Evolutionary conservation across 2,113 vertebrate genomes (phyloP), one percentile per base, ranked within the genome.

Genomic region (Irena cyanogastra): DNA sequence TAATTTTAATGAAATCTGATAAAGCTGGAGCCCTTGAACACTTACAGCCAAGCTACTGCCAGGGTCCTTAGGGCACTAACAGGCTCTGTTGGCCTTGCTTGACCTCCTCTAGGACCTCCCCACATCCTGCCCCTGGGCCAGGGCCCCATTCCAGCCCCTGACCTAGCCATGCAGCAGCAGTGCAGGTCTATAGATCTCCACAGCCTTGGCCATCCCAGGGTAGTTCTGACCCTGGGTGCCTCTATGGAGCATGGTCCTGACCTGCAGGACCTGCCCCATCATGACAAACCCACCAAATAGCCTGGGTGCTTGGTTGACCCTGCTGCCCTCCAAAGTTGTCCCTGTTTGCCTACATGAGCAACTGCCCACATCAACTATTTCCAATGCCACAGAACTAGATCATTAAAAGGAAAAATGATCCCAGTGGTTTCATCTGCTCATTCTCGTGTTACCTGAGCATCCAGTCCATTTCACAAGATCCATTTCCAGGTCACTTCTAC

Each of bases 1-100:
- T 83, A 44, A 50, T 89, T 94, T 89, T 81, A 70, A 68, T 65
- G 47, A 90, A 85, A 93, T 91, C 75, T 79, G 87, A 63, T 78
- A 66, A 93, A 93, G 14, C 41, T 30, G 16, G 31, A 77, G 26
- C 78, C 47, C 54, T 74, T 74, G 45, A 65, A 78, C 78, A 76
- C 72, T 95, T 82, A 64, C 42, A 59, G 23, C 44, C 60, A 59
- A 41, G 50, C n/a, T 84, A 42, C 45, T 30, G 20, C 39, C 56
- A 64, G 16, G 14, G 3, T 50, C 8, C 22, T 86, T 45, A 53
- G 45, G 26, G 37, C 37, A 83, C 10, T 65, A 31, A 52, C 19
- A 64, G 23, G 11, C 44, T 19, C 22, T 76, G 8, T 4, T 44
- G 45, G 23, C 39, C 60, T 24, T n/a, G 15, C 47, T 50, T 90